Conservation (phyloP, 2,888 invertebrate species). For the Tipula vernalis region DNA sequence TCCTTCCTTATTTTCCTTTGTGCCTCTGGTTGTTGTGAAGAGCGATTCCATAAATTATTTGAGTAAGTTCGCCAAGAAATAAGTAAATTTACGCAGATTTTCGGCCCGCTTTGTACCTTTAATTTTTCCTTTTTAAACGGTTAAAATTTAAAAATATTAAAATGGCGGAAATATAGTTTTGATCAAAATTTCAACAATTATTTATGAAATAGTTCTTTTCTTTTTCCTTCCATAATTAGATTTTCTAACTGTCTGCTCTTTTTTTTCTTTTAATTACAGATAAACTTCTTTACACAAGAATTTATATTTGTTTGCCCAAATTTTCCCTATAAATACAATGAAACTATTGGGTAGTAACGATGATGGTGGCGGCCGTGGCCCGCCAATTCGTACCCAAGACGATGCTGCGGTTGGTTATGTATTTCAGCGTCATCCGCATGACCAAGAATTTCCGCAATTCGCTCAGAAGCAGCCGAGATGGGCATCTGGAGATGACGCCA, state of each 20-base stretch:
- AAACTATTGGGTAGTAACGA: constrained; percentile 67
- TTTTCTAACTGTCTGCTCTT: background rate
- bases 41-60: constrained; percentile 24
- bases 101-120: no score
- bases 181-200: no score
- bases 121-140: no score
- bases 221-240: background rate
- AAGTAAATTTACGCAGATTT: background rate
- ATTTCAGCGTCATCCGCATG: constrained; percentile 70
- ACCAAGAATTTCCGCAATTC: constrained; percentile 63
- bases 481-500: constrained; percentile 81
- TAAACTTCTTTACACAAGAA: constrained; percentile 35
- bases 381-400: constrained; percentile 65
- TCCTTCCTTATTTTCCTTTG: background rate
- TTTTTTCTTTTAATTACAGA: constrained; percentile 18
- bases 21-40: background rate
- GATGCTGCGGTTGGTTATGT: constrained; percentile 90
- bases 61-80: background rate
- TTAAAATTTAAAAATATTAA: no score
- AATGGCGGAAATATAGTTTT: no score
- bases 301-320: background rate
- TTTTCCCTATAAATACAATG: constrained; percentile 38
- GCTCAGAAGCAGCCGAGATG: constrained; percentile 64
- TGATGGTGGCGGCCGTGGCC: constrained; percentile 50
- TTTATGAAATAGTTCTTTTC: no score